Conservation (phyloP, 2,888 invertebrate species). For the Julus scanicus region DNA sequence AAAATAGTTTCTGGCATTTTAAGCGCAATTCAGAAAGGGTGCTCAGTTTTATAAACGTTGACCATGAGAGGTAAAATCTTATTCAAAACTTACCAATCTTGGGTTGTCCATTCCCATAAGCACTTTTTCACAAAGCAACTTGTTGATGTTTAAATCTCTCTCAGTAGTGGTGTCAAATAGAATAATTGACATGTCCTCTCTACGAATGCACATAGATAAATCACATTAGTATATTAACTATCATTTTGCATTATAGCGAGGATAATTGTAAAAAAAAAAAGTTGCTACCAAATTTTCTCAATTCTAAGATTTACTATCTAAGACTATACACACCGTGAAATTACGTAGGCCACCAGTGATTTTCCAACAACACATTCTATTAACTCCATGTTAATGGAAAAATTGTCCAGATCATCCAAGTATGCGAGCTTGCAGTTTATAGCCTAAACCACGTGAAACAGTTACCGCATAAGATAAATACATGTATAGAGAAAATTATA, state of each 20-base stretch:
- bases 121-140: conserved; percentile 70
- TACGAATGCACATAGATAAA: not conserved
- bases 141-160: conserved; percentile 75
- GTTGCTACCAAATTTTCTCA: not conserved
- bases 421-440: conserved; percentile 70
- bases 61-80: not conserved
- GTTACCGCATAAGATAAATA: not conserved
- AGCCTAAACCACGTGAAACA: conserved; percentile 66
- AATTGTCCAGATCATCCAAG: conserved; percentile 30
- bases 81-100: conserved; percentile 11
- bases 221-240: too few relatives aligned
- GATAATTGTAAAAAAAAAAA: too few relatives aligned
- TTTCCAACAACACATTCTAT: conserved; percentile 41
- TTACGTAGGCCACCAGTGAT: not conserved
- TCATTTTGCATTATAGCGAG: too few relatives aligned
- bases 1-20: not conserved
- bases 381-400: conserved; percentile 31
- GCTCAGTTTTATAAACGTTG: not conserved
- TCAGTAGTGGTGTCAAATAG: conserved; percentile 75
- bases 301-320: not conserved
- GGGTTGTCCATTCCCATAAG: conserved; percentile 19
- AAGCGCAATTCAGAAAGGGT: not conserved
- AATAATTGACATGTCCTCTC: conserved; percentile 71
- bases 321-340: not conserved
- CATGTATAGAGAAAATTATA: too few relatives aligned